Base-by-base conservation (phyloP, 1,140 invertebrate species). In the Zaprionus ghesquierei region DNA sequence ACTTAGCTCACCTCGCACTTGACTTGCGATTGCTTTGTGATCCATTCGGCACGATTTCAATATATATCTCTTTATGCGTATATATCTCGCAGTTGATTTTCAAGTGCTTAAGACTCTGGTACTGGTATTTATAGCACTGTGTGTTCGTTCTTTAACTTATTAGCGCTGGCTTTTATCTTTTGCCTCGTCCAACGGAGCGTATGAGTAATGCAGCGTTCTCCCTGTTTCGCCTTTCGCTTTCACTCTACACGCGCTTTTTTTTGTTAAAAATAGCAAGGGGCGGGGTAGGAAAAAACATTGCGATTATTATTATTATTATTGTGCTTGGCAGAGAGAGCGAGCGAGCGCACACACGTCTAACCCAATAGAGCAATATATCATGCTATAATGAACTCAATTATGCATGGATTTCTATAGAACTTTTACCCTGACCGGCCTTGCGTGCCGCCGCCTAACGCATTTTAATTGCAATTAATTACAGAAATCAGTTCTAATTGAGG, bases 1-100 rank as follows among this genome's bases (percentile, higher is more conserved):
- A 86, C 82, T 86, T 86, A 86, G 79, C 89, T 91, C 85, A 91
- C 89, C 89, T 91, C 89, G 89, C 89, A 90, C 89, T 91, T 91
- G 74, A 89, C 89, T 91, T 80, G 89, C 85, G 82, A 91, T 89
- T 77, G 75, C 85, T 76, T 90, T 89, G 78, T 91, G 89, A 91
- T 91, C 89, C 89, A 91, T 91, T 79, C 71, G 46, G 54, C 33
- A 46, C 69, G 68, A 53, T 65, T 33, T 79, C 56, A 31, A 53
- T 41, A 18, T 54, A 54, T 20, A 15, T 29, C 6, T 8, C 18
- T 44, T 0, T 53, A 8, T 60, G 27, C 20, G 38, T 49, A 63
- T 63, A 63, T 50, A 64, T 66, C 74, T 65, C 25, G 5, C 31
- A 38, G n/a, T 20, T 12, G 33, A n/a, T 63, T 18, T 38, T 27